Evolutionary conservation across 1,140 invertebrate genomes (phyloP).

Genomic region (Drosophila sp.): DNA sequence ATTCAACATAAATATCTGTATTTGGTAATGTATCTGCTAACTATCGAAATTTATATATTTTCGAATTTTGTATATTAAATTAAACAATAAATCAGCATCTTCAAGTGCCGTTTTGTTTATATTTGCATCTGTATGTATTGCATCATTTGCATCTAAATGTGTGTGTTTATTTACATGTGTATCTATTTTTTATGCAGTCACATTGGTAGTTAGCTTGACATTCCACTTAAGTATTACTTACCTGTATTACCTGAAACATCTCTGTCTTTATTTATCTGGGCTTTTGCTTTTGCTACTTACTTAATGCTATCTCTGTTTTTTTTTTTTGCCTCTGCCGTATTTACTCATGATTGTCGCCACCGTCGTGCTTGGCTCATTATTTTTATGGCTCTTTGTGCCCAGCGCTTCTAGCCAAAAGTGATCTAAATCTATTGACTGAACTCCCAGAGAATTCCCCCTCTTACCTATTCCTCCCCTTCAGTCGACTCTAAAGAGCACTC

Average conservation of each 20-base stretch:
- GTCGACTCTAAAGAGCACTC: background rate
- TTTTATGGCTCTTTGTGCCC: conserved; percentile 73
- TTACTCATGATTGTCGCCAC: conserved; percentile 77
- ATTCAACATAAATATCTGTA: too few relatives aligned
- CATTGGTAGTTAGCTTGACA: conserved; percentile 15
- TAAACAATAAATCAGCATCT: too few relatives aligned
- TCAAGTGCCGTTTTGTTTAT: too few relatives aligned
- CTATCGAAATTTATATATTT: too few relatives aligned
- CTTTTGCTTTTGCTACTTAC: conserved; percentile 19
- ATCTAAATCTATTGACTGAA: conserved; percentile 79
- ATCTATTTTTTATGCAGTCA: conserved; percentile 17
- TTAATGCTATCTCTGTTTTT: conserved; percentile 21
- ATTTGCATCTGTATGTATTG: background rate
- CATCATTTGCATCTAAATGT: background rate
- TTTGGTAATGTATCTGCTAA: too few relatives aligned
- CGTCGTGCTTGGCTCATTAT: conserved; percentile 77
- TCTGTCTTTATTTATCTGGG: conserved; percentile 19
- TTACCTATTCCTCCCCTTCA: background rate
- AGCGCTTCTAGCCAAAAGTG: conserved; percentile 58
- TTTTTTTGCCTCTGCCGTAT: conserved; percentile 40
- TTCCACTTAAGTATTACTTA: conserved; percentile 34
- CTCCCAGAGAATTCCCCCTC: conserved; percentile 50
- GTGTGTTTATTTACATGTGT: background rate
- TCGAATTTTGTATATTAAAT: too few relatives aligned
- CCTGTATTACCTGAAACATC: conserved; percentile 16